Base-by-base conservation (phyloP, 2,113 vertebrate species). In the Paratilapia polleni region DNA sequence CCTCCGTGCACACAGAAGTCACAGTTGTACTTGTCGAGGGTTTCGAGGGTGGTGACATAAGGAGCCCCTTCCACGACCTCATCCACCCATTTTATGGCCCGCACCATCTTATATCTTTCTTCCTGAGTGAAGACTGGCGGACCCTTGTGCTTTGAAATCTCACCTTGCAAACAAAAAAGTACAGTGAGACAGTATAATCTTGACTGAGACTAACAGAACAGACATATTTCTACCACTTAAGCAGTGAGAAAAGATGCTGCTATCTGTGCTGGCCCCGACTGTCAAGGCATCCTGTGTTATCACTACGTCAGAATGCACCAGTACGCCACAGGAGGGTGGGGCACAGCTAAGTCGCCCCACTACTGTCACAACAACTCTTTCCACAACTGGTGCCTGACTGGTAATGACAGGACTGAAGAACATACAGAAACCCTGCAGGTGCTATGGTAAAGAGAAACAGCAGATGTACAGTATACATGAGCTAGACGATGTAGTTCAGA, bases 1-100 rank as follows among this genome's bases (percentile, higher is more conserved):
- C 98, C 97, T 95, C 98, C 98, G 0, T 99, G 98, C 74, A 99
- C 98, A n/a, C 98, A 99, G 96, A 99, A 99, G 94, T 99, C 97
- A 82, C 97, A 97, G 94, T 88, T 95, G 88, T 98, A 97, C 92
- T 98, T 98, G 96, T 99, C 97, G 79, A 99, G 95, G 0, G 98
- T 99, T 90, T 97, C 97, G 86, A 99, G 95, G 0, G 97, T 98
- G 91, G 98, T 99, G 91, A 99, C 98, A 1, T 99, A 99, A 5
- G 98, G 98, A 6, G 98, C 98, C 3, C 97, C 97, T 4, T 97
- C 95, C 70, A 98, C 97, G 24, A 99, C 97, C 86, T 99, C 98
- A 59, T 99, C 98, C 89, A 99, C 98, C 98, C 98, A 99, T 89
- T 99, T 99, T 91, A 99, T 99, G 91, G 98, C 98, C 31, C 96